phyloP scores from a whole-genome alignment of 2,113 vertebrate genomes.

The Silurus asotus region DNA sequence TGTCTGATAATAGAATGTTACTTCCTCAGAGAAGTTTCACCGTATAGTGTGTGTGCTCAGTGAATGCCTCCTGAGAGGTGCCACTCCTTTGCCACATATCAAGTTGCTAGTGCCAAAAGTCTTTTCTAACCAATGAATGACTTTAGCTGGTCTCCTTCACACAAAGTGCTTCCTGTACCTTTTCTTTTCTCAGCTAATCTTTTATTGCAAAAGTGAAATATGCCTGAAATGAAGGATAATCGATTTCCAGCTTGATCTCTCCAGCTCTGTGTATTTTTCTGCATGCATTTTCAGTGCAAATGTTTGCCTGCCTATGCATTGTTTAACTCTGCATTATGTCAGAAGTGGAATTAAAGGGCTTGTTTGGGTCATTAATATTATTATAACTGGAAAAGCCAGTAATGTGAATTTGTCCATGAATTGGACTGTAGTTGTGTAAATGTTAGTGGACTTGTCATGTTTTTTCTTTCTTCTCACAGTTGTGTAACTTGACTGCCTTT shows the following conservation, averaged over 20 bases:
- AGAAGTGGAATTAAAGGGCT: neutral
- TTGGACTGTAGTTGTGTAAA: neutral
- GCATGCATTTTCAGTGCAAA: constrained; percentile 28
- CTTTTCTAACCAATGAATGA: constrained; percentile 36
- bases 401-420: neutral
- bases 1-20: neutral
- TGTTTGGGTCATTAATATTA: neutral
- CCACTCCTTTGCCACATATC: neutral
- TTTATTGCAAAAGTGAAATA: neutral
- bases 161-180: constrained; percentile 40
- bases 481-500: neutral
- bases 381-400: constrained; percentile 8
- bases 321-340: neutral
- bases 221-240: neutral
- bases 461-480: neutral
- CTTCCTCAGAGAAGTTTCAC: constrained; percentile 5
- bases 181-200: neutral
- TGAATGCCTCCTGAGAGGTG: neutral
- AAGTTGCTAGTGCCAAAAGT: constrained; percentile 31
- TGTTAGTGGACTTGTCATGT: neutral
- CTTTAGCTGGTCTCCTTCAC: constrained; percentile 15
- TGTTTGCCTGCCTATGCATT: neutral
- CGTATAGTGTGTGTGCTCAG: neutral
- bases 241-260: neutral
- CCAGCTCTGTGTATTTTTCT: neutral